phyloP scores from a whole-genome alignment of 2,888 invertebrate species.

The Ecliptopera silaceata region DNA sequence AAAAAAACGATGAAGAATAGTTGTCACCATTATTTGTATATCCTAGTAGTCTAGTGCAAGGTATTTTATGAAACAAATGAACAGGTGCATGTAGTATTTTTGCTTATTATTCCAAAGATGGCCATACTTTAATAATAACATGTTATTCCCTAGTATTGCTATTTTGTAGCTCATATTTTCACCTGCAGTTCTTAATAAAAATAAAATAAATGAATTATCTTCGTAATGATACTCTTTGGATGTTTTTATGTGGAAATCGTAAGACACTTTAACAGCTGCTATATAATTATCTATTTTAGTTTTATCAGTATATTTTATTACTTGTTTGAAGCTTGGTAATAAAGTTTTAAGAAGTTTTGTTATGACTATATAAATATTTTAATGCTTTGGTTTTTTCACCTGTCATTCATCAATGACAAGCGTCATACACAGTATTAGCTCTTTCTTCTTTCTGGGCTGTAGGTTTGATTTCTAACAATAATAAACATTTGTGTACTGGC shows the following conservation, averaged over 20 bases:
- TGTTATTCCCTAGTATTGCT: slow-evolving; percentile 8
- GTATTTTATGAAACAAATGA: background rate
- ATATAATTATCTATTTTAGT: too few species aligned
- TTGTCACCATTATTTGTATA: slow-evolving; percentile 1
- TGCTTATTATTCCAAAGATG: slow-evolving; percentile 29
- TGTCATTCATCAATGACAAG: too few species aligned
- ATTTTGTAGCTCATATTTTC: slow-evolving; percentile 7
- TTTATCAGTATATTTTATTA: too few species aligned
- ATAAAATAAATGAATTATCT: background rate
- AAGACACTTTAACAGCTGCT: too few species aligned
- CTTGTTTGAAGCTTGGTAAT: too few species aligned
- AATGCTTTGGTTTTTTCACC: too few species aligned
- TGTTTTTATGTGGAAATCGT: background rate
- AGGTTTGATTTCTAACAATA: too few species aligned
- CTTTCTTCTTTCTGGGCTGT: too few species aligned
- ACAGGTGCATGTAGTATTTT: slow-evolving; percentile 29
- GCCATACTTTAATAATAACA: slow-evolving; percentile 22
- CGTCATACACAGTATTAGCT: too few species aligned
- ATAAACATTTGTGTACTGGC: too few species aligned
- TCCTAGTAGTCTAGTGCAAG: slow-evolving; percentile 11
- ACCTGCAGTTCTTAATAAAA: slow-evolving; percentile 5
- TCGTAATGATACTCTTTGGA: background rate
- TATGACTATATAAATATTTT: too few species aligned
- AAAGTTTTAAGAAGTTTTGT: too few species aligned
- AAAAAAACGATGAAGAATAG: background rate